phyloP scores from a whole-genome alignment of 2,113 vertebrate genomes.

The Pomatostomus ruficeps region DNA sequence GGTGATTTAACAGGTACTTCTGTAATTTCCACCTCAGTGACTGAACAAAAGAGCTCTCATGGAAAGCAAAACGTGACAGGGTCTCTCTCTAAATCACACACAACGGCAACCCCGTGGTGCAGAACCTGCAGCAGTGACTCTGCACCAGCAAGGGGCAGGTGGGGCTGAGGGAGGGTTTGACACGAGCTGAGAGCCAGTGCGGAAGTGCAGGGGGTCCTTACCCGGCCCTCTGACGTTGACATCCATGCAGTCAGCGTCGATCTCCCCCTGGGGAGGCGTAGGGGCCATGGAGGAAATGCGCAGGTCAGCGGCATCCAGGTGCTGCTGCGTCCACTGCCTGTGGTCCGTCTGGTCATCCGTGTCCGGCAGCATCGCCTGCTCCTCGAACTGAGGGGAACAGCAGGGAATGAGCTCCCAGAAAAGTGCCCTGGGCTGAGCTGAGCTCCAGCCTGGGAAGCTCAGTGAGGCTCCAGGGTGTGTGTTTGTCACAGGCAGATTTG shows the following conservation, averaged over 20 bases:
- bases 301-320: constrained; percentile 93
- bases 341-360: constrained; percentile 87
- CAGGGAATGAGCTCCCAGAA: background rate
- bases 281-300: constrained; percentile 91
- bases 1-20: background rate
- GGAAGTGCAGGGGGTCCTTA: constrained; percentile 25
- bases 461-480: background rate
- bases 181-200: background rate
- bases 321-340: constrained; percentile 97
- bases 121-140: background rate
- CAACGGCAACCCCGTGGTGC: background rate
- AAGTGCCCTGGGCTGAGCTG: background rate
- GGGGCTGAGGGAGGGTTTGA: background rate
- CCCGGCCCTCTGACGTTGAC: constrained; percentile 95
- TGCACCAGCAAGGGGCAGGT: background rate
- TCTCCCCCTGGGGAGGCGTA: constrained; percentile 94
- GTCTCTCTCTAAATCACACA: background rate
- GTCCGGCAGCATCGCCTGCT: constrained; percentile 83
- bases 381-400: constrained; percentile 79
- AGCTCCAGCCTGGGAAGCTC: background rate
- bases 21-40: background rate
- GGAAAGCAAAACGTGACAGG: background rate
- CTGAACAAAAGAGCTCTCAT: background rate
- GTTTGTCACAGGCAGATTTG: background rate
- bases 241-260: constrained; percentile 92